Percentiles rank a stretch among this genome's conserved stretches.
Evolutionary conservation across 2,888 invertebrate species (phyloP).

Genomic region (Pyrgus malvae): DNA sequence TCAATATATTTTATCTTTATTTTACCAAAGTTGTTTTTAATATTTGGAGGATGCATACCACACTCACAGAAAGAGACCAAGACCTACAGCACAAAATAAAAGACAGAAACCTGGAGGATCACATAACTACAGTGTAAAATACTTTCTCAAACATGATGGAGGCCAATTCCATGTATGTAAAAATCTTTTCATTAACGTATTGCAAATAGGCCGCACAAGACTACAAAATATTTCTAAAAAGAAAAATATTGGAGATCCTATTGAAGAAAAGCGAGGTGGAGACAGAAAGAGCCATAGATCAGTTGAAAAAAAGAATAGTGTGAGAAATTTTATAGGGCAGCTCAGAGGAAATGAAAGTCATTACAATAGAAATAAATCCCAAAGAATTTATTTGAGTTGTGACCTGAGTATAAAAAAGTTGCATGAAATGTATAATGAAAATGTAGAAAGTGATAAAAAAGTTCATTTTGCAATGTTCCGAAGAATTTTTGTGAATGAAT

Average conservation of each 20-base stretch:
- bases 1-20: too few species aligned
- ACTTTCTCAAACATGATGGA: too few species aligned
- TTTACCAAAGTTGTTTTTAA: too few species aligned
- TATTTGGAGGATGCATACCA: too few species aligned
- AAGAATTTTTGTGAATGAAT: constrained; percentile 33
- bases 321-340: constrained; percentile 34
- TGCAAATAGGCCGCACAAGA: too few species aligned
- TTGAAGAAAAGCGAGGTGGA: constrained; percentile 37
- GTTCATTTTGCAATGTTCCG: constrained; percentile 33
- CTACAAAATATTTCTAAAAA: too few species aligned
- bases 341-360: constrained; percentile 40
- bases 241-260: constrained; percentile 16
- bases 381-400: constrained; percentile 36
- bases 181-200: too few species aligned
- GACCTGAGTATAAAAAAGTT: constrained; percentile 38
- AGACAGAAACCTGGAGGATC: too few species aligned
- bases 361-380: constrained; percentile 39
- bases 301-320: constrained; percentile 35
- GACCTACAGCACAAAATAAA: too few species aligned
- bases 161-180: too few species aligned
- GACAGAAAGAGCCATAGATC: constrained; percentile 33
- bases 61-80: too few species aligned
- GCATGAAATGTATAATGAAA: constrained; percentile 38
- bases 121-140: too few species aligned
- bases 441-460: constrained; percentile 27